A percentile compares a stretch with the other conserved stretches of the same genome.
Conservation (phyloP, 2,888 invertebrate species). For the Gymnocheta viridis region DNA sequence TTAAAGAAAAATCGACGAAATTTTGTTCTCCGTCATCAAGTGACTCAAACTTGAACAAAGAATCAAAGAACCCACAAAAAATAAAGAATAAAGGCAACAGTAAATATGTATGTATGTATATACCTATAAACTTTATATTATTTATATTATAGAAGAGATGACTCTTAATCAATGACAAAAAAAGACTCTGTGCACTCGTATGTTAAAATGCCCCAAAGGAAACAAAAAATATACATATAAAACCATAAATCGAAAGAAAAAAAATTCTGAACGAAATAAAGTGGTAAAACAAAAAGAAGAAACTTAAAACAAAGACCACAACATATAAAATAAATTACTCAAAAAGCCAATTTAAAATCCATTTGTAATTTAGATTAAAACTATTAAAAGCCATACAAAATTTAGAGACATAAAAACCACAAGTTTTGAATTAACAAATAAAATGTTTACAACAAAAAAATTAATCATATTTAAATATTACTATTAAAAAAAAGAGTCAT, state of each 20-base stretch:
- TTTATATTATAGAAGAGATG: slow-evolving; percentile 2
- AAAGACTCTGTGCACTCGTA: neutral
- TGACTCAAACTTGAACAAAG: slow-evolving; percentile 53
- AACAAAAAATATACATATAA: neutral
- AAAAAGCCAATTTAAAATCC: slow-evolving; percentile 7
- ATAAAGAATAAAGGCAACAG: neutral
- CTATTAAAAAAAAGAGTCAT: slow-evolving; percentile 7
- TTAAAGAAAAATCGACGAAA: slow-evolving; percentile 18
- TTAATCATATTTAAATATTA: slow-evolving; percentile 14
- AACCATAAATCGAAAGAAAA: slow-evolving; percentile 30
- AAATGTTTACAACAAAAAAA: neutral
- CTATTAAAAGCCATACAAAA: slow-evolving; percentile 34
- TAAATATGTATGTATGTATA: slow-evolving; percentile 18
- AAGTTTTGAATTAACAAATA: neutral
- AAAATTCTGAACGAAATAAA: slow-evolving; percentile 14
- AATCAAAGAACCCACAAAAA: slow-evolving; percentile 1
- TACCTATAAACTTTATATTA: too few relatives aligned
- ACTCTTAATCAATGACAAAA: slow-evolving; percentile 54
- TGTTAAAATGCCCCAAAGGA: neutral
- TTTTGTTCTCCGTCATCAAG: slow-evolving; percentile 5
- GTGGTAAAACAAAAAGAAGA: slow-evolving; percentile 23
- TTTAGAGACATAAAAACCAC: slow-evolving; percentile 16
- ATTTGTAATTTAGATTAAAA: slow-evolving; percentile 43
- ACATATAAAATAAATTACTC: slow-evolving; percentile 9
- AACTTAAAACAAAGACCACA: neutral